phyloP scores from a whole-genome alignment of 1,140 invertebrate genomes.

The Chelonus insularis region DNA sequence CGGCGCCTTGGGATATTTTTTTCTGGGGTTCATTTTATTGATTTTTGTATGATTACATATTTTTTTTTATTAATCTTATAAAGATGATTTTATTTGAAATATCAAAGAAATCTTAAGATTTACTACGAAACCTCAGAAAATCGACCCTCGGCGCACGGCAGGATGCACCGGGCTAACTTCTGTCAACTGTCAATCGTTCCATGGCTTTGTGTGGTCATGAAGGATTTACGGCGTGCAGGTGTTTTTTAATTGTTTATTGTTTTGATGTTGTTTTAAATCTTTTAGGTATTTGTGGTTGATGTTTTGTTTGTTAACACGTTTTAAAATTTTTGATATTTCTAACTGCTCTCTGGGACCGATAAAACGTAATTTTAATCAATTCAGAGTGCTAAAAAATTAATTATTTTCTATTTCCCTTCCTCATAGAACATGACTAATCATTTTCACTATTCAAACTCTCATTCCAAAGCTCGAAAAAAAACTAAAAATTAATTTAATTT shows the following conservation, averaged over 20 bases:
- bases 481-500: no score
- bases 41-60: constrained; percentile 19
- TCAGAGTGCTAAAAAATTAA: no score
- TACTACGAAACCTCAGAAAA: constrained; percentile 35
- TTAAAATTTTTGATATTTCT: constrained; percentile 13
- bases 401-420: no score
- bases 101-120: no score
- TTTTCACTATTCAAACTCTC: no score
- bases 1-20: constrained; percentile 42
- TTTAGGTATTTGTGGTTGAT: constrained; percentile 16
- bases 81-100: constrained; percentile 17
- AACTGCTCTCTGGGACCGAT: constrained; percentile 30
- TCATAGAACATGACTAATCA: no score
- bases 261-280: constrained; percentile 33
- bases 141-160: constrained; percentile 49
- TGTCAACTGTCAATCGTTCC: constrained; percentile 51
- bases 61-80: constrained; percentile 21
- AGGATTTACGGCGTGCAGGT: constrained; percentile 46
- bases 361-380: no score
- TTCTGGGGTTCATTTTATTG: constrained; percentile 25
- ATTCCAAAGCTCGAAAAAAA: no score
- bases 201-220: constrained; percentile 44
- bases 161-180: constrained; percentile 45
- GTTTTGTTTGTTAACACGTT: constrained; percentile 11
- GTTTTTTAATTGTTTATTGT: constrained; percentile 41